phyloP scores from a whole-genome alignment of 2,888 invertebrate species.

The Theristus sp. region DNA sequence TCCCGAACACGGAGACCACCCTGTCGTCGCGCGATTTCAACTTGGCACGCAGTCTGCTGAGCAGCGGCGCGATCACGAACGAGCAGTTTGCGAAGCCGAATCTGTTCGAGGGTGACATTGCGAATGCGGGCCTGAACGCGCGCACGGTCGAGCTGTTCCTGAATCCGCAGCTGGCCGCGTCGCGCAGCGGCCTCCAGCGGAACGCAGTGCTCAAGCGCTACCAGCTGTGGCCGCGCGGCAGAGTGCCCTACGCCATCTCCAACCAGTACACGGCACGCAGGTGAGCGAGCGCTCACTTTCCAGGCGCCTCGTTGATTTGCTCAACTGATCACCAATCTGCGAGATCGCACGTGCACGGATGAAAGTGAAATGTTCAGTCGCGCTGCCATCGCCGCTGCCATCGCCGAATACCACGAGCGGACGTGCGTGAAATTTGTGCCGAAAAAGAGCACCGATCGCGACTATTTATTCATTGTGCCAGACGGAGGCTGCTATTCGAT shows the following conservation, averaged over 20 bases:
- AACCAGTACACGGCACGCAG: not conserved
- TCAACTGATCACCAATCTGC: too few species aligned
- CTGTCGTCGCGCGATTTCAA: not conserved
- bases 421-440: slow-evolving; percentile 27
- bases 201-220: slow-evolving; percentile 24
- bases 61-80: not conserved
- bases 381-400: slow-evolving; percentile 24
- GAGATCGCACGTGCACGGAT: too few species aligned
- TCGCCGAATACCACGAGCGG: slow-evolving; percentile 22
- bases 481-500: slow-evolving; percentile 27
- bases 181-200: not conserved
- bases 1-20: not conserved
- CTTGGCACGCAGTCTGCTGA: too few species aligned
- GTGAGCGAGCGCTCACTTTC: too few species aligned
- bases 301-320: too few species aligned
- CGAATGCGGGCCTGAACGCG: not conserved
- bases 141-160: not conserved
- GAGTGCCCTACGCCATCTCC: slow-evolving; percentile 1
- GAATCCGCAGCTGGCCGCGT: not conserved
- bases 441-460: slow-evolving; percentile 16
- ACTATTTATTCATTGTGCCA: slow-evolving; percentile 26
- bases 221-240: slow-evolving; percentile 23
- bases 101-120: not conserved
- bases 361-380: slow-evolving; percentile 23
- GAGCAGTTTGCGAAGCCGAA: not conserved